A percentile compares a stretch with the other conserved stretches of the same genome.
These are phyloP conservation scores for Lepidocolaptes lacrymiger DNA, from an alignment of 2,797 vertebrate species.

Conservation along the genomic window DNA sequence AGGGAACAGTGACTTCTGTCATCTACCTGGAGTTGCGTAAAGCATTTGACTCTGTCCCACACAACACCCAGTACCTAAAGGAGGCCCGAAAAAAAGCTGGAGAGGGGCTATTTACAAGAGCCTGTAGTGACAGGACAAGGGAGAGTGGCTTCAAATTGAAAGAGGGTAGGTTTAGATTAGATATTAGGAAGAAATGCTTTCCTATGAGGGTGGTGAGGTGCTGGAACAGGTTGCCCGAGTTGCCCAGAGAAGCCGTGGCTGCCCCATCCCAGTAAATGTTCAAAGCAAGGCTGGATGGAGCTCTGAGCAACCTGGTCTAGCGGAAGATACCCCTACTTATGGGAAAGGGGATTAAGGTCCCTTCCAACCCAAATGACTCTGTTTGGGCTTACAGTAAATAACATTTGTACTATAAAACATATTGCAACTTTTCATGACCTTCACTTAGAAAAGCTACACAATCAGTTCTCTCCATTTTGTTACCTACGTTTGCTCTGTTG, in stretches of 20 bases:
- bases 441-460: not conserved
- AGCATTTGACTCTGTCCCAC: not conserved
- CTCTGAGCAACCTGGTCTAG: not conserved
- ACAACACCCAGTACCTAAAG: not conserved
- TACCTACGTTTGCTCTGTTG: not conserved
- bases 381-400: not conserved
- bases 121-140: not conserved
- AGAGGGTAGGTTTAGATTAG: not conserved
- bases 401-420: not conserved
- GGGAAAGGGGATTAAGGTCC: not conserved
- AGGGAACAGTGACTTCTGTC: not conserved
- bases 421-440: not conserved
- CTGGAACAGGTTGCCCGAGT: not conserved
- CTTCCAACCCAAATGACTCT: not conserved
- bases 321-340: not conserved
- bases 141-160: not conserved
- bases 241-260: fast-evolving
- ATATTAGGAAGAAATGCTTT: not conserved
- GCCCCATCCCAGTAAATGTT: not conserved
- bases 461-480: not conserved
- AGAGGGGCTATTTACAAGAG: not conserved
- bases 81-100: not conserved
- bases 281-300: fast-evolving
- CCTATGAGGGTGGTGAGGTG: fast-evolving
- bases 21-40: not conserved